Conservation (phyloP, 1,140 invertebrate genomes). For the Pseudachorutes palmiensis region DNA sequence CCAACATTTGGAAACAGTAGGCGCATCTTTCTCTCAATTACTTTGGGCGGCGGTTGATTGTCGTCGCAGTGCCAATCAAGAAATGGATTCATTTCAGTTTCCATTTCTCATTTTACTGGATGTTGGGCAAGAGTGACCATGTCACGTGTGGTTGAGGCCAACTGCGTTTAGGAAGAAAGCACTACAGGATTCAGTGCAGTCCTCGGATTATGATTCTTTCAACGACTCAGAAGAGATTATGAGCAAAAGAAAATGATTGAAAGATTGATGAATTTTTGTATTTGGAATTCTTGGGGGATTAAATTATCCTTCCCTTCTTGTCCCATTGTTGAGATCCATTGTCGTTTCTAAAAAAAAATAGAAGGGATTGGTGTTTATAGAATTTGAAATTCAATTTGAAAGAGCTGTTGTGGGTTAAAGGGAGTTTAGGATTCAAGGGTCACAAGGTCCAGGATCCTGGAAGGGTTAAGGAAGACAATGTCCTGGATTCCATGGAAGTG, state of each 20-base stretch:
- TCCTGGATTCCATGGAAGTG: too few species aligned
- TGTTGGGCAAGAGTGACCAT: too few species aligned
- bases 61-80: too few species aligned
- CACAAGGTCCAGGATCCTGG: neutral
- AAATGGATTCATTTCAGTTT: too few species aligned
- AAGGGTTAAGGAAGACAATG: neutral
- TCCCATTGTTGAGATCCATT: neutral
- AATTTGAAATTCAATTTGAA: neutral
- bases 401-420: neutral
- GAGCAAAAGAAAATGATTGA: neutral
- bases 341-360: neutral
- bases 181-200: too few species aligned
- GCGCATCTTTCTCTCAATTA: too few species aligned
- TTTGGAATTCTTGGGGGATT: constrained; percentile 4
- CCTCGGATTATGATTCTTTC: neutral
- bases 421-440: neutral
- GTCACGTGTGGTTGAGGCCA: too few species aligned
- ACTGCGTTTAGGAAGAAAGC: too few species aligned
- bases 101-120: too few species aligned
- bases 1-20: too few species aligned
- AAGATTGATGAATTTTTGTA: constrained; percentile 9
- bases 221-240: neutral
- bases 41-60: too few species aligned
- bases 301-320: neutral
- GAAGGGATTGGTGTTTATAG: neutral